Evolutionary conservation across 2,113 vertebrate species (phyloP).

Genomic region (Pseudorectes ferrugineus): DNA sequence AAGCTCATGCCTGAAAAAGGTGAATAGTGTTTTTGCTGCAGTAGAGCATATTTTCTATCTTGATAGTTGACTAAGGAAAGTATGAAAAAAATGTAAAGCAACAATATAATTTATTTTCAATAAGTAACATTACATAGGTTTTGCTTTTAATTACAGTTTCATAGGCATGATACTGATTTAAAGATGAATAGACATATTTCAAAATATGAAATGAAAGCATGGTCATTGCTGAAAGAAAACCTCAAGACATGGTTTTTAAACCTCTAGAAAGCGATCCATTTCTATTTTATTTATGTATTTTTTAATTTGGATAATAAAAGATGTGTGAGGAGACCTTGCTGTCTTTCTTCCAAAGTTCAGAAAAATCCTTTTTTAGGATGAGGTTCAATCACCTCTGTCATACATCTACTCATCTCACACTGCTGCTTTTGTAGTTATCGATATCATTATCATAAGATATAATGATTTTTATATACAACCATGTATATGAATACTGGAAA

Average conservation of each 20-base stretch:
- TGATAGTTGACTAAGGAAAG: neutral
- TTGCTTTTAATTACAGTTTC: neutral
- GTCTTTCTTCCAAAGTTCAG: neutral
- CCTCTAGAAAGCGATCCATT: neutral
- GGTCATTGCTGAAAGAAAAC: neutral
- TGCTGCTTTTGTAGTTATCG: neutral
- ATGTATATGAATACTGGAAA: neutral
- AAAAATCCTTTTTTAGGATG: neutral
- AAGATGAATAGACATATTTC: neutral
- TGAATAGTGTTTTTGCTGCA: neutral
- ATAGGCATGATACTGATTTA: neutral
- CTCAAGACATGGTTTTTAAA: neutral
- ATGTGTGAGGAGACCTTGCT: neutral
- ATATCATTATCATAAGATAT: neutral
- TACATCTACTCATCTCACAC: neutral
- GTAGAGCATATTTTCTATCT: neutral
- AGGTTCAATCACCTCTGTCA: neutral
- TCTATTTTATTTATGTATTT: neutral
- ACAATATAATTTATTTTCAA: neutral
- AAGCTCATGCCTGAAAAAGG: neutral
- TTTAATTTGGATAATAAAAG: neutral
- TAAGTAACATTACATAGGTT: neutral
- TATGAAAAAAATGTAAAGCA: neutral
- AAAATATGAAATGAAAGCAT: neutral
- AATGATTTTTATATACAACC: neutral